Conservation (phyloP, 2,797 vertebrate species). For the Eremophila alpestris region DNA sequence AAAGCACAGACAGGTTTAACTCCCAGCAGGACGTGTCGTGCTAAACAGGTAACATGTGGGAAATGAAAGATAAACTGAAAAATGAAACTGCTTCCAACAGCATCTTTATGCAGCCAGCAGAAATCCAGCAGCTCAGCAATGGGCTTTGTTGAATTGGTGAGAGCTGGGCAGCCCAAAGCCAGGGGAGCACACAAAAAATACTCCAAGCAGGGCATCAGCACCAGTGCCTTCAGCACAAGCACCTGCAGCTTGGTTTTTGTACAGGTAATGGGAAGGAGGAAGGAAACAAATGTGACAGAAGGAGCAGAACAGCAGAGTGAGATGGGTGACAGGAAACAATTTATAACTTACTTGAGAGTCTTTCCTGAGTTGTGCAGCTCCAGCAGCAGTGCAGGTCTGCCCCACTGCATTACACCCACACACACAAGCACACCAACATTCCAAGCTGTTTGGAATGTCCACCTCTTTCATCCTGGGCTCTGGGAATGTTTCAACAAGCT, state of each 20-base stretch:
- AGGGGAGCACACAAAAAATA: background rate
- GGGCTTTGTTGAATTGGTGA: background rate
- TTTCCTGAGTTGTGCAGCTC: background rate
- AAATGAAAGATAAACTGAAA: conserved; percentile 26
- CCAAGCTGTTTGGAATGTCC: background rate
- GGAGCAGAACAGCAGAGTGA: background rate
- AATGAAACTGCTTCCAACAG: conserved; percentile 16
- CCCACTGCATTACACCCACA: accelerated
- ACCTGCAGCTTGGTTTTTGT: background rate
- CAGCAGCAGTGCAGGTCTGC: background rate
- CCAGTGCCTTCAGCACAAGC: background rate
- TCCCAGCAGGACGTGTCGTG: background rate
- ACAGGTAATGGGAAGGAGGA: background rate
- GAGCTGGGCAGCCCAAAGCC: background rate
- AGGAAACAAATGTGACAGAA: background rate
- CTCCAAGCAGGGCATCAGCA: background rate
- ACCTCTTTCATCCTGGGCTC: background rate
- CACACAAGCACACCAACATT: background rate
- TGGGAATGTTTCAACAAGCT: background rate
- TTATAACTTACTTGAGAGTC: background rate
- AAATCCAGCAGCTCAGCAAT: background rate
- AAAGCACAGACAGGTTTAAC: background rate
- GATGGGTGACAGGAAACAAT: background rate
- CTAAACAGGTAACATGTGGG: background rate
- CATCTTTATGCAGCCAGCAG: background rate